phyloP scores from a whole-genome alignment of 2,888 invertebrate species.

The Chrysodeixis includens region DNA sequence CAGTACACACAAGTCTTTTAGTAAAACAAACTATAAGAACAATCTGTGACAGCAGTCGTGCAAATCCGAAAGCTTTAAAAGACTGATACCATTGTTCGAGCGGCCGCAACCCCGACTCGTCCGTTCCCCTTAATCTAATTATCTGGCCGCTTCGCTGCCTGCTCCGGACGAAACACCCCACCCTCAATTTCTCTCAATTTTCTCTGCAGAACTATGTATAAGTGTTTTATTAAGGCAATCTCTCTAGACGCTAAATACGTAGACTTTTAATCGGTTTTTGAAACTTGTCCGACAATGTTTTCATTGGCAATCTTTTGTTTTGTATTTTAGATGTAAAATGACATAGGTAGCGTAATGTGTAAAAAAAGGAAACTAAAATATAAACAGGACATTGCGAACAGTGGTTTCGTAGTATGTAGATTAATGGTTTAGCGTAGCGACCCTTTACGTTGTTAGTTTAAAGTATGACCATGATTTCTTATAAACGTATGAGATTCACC shows the following conservation, averaged over 20 bases:
- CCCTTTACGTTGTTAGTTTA: too few species aligned
- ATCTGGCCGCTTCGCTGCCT: constrained; percentile 84
- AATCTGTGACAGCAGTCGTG: constrained; percentile 70
- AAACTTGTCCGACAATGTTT: neutral
- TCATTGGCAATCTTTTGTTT: neutral
- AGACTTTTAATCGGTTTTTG: constrained; percentile 1
- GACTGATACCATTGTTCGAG: constrained; percentile 80
- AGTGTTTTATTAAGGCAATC: constrained; percentile 78
- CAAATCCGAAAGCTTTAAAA: constrained; percentile 77
- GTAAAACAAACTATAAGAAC: constrained; percentile 63
- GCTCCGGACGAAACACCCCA: constrained; percentile 73
- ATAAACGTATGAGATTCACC: too few species aligned
- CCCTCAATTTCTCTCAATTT: constrained; percentile 74
- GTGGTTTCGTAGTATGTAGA: too few species aligned
- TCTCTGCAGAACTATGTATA: constrained; percentile 76
- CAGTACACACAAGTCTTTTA: constrained; percentile 27
- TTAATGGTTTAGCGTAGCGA: too few species aligned
- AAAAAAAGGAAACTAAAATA: neutral
- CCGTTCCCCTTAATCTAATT: constrained; percentile 86
- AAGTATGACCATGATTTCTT: too few species aligned
- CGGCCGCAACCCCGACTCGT: constrained; percentile 75
- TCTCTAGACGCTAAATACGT: constrained; percentile 68
- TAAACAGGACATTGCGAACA: too few species aligned
- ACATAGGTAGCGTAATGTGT: neutral
- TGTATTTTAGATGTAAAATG: neutral